Evolutionary conservation across 2,113 vertebrate genomes (phyloP), one percentile per base, ranked within the genome.

Genomic region (Lophura nycthemera): DNA sequence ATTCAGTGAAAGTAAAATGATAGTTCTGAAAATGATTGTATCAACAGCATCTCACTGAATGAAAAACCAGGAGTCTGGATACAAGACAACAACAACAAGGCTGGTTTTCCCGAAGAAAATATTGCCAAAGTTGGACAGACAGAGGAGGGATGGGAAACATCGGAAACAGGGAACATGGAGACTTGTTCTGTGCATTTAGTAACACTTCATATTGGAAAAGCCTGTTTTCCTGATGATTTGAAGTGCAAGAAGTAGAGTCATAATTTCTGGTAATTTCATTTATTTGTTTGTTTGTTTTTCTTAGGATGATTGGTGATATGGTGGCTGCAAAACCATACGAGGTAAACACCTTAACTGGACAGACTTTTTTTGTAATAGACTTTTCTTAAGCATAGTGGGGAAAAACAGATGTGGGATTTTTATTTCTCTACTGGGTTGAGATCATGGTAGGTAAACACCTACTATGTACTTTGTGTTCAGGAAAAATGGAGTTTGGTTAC

Each of bases 241-340:
- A 61, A 83, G 32, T n/a, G 8, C 2, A 74, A 59, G 65, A 34
- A 7, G 7, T 45, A 64, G 34, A 67, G 36, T 81, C 6, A 16
- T 57, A 5, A 27, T 66, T 45, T 75, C n/a, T 63, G 12, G 1
- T 18, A 50, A 7, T 6, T 67, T 67, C 12, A 3, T 2, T 18
- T 25, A 8, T 17, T 32, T 34, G 52, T 87, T 32, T 34, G 52
- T 87, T 25, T 72, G 30, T 30, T 30, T 30, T 59, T 92, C 95
- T 90, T 88, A 99, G 98, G 77, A 96, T 98, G 91, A 96, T 98
- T 48, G 98, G 98, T 77, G 98, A 98, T 67, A 89, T 97, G 15
- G 95, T 98, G 8, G 96, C 97, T 65, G 98, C 98, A 93, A 95
- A 97, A 16, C 96, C 98, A 20, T 93, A 98, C 10, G 92, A 99